phyloP scores from a whole-genome alignment of 1,140 invertebrate species.

The Scaptodrosophila lebanonensis region DNA sequence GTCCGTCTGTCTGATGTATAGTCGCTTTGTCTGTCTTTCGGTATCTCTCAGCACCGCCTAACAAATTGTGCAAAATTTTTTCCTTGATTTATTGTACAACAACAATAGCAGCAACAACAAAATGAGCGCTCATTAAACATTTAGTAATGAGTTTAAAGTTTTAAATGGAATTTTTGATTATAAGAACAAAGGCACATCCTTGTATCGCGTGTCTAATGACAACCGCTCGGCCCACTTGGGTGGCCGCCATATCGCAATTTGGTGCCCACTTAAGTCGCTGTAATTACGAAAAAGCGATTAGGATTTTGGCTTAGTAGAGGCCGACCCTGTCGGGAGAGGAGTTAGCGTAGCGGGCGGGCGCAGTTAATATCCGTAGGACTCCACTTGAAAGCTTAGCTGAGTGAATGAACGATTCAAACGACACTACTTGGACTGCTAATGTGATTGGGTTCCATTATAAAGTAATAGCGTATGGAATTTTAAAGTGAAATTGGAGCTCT shows the following conservation, averaged over 20 bases:
- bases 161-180: constrained; percentile 73
- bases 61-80: constrained; percentile 62
- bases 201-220: no score
- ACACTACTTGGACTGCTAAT: no score
- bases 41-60: constrained; percentile 47
- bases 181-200: background rate
- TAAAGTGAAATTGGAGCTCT: no score
- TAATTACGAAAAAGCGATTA: constrained; percentile 35
- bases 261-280: constrained; percentile 19
- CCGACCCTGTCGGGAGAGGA: background rate
- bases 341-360: no score
- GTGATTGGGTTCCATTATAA: no score
- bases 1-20: constrained; percentile 22
- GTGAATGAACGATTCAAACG: no score
- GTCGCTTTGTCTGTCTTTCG: constrained; percentile 22
- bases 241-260: constrained; percentile 36
- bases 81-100: constrained; percentile 42
- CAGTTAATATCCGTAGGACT: no score
- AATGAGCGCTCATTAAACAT: constrained; percentile 69
- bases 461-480: no score
- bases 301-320: constrained; percentile 4
- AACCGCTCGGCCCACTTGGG: no score
- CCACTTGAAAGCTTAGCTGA: no score
- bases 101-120: constrained; percentile 26
- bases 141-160: constrained; percentile 74